phyloP scores from a whole-genome alignment of 2,888 invertebrate species.

The Glomeris marginata region DNA sequence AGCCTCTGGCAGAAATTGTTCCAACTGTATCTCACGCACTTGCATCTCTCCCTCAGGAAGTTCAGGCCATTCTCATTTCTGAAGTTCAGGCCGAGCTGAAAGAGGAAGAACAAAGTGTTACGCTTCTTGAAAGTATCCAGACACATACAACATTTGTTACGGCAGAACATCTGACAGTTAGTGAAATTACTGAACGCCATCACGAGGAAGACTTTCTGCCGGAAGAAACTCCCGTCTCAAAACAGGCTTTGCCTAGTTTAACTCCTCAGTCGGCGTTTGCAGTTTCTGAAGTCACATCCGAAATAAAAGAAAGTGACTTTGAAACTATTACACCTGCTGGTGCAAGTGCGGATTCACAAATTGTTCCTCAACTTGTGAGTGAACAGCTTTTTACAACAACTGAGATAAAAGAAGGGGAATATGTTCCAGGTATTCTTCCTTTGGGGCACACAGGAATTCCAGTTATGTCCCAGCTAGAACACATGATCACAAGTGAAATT shows the following conservation, averaged over 20 bases:
- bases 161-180: constrained; percentile 1
- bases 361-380: too few relatives aligned
- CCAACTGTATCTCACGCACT: background rate
- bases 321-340: background rate
- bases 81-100: constrained; percentile 12
- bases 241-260: constrained; percentile 4
- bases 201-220: constrained; percentile 14
- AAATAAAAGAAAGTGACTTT: constrained; percentile 10
- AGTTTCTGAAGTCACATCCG: constrained; percentile 3
- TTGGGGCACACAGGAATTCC: constrained; percentile 7
- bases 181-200: background rate
- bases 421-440: constrained; percentile 5
- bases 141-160: constrained; percentile 1
- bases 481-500: constrained; percentile 14
- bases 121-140: background rate
- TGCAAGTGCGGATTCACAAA: background rate
- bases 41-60: too few relatives aligned
- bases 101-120: constrained; percentile 15
- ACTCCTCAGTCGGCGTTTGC: constrained; percentile 7
- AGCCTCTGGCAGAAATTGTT: background rate
- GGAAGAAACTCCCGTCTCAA: constrained; percentile 8
- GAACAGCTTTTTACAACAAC: constrained; percentile 2
- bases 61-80: background rate
- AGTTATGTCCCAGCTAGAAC: constrained; percentile 13
- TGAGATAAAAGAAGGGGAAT: constrained; percentile 15